Percentiles rank a stretch among this genome's conserved stretches.
Evolutionary conservation across 2,888 invertebrate species (phyloP).

Genomic region (Melinopterus prodromus): DNA sequence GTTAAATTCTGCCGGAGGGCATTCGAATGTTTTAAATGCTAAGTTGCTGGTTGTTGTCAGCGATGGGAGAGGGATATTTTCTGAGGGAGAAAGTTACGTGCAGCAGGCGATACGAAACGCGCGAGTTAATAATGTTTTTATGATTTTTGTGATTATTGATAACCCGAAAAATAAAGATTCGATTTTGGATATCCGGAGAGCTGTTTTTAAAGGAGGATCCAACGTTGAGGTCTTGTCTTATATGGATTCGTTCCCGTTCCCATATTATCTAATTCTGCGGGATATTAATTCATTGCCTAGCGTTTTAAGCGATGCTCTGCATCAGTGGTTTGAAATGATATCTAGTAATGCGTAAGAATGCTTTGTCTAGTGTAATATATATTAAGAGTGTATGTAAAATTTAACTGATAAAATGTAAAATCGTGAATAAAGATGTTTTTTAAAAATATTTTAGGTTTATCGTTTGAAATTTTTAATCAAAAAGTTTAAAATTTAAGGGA

Average conservation of each 20-base stretch:
- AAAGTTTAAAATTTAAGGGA: too few species aligned
- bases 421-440: background rate
- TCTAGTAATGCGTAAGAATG: constrained; percentile 61
- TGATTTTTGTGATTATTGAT: constrained; percentile 94
- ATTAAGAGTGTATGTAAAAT: background rate
- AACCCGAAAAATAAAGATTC: constrained; percentile 93
- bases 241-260: constrained; percentile 97
- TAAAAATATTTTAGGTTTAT: background rate
- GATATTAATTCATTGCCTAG: constrained; percentile 88
- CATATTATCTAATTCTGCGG: constrained; percentile 93
- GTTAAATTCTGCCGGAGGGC: constrained; percentile 57
- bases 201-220: constrained; percentile 69
- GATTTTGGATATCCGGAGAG: constrained; percentile 87
- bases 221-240: constrained; percentile 78
- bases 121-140: constrained; percentile 84
- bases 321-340: constrained; percentile 99
- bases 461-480: background rate
- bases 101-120: constrained; percentile 82
- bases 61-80: constrained; percentile 93
- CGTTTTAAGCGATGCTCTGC: constrained; percentile 92
- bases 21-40: constrained; percentile 70
- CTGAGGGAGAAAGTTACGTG: constrained; percentile 83
- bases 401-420: constrained; percentile 1
- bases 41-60: constrained; percentile 92
- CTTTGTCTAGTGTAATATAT: background rate